Percentiles rank a stretch among this genome's conserved stretches.
These are phyloP conservation scores for Platyrinchus mystaceus DNA, from an alignment of 2,797 vertebrate species.

Conservation along the genomic window DNA sequence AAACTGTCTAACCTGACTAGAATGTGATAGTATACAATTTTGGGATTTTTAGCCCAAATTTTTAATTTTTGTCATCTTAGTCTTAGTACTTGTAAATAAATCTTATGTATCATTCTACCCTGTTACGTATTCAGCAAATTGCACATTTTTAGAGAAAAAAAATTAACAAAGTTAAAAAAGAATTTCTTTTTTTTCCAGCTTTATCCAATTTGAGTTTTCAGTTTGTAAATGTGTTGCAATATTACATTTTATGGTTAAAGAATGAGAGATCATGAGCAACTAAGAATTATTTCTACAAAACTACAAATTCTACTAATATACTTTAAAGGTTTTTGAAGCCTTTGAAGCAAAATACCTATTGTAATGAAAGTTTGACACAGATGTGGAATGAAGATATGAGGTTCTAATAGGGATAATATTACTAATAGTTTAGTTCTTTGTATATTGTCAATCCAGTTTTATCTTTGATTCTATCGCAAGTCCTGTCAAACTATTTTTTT, in stretches of 20 bases:
- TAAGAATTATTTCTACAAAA: background rate
- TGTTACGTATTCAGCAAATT: background rate
- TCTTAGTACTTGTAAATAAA: background rate
- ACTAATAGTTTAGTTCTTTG: background rate
- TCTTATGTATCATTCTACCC: background rate
- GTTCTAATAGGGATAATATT: background rate
- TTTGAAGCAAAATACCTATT: background rate
- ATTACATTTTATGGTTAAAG: background rate
- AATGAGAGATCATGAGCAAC: background rate
- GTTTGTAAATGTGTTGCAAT: background rate
- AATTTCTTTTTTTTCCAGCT: background rate
- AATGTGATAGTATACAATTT: background rate
- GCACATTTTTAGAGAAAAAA: background rate
- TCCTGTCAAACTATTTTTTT: background rate
- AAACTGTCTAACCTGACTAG: background rate
- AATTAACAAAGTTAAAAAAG: background rate
- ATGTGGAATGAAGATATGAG: background rate
- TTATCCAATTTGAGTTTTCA: background rate
- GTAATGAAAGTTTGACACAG: background rate
- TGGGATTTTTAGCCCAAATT: background rate
- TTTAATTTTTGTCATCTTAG: background rate
- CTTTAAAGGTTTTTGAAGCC: background rate
- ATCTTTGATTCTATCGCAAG: background rate
- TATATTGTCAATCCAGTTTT: background rate
- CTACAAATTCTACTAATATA: background rate